Base-by-base conservation (phyloP, 2,113 vertebrate genomes). In the Phycodurus eques region DNA sequence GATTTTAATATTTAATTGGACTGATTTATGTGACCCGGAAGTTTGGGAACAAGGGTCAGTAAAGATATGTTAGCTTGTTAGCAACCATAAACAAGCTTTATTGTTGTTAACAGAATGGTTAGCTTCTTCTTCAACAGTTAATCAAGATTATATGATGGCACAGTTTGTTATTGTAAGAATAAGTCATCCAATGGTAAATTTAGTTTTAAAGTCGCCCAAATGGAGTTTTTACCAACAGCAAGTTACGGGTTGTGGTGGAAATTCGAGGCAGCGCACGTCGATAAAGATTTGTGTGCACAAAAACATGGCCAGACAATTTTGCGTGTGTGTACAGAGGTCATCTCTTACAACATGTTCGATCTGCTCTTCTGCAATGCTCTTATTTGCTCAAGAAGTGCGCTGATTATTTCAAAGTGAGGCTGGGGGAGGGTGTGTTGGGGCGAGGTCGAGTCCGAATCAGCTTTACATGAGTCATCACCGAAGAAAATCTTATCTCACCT, bases 401-500 rank as follows among this genome's bases (percentile, higher is more conserved):
- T 85, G 80, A 88, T 88, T 87, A 89, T 81, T 83, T 84, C 78
- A 85, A 86, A 90, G 44, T 4, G 54, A 22, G 35, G 27, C 3
- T 62, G 27, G 46, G 53, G 49, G 15, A n/a, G 35, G 27, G 8
- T 62, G 27, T 42, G 53, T 14, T 5, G 13, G 14, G 49, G 17
- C 49, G 17, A 56, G 20, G 53, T 56, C 70, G 70, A 64, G 64
- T 39, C 65, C 56, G 73, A 85, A 83, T 87, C 85, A 76, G 70
- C 72, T 77, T 74, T 19, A 75, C 83, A 83, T 93, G 91, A 93
- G 80, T 93, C 92, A 92, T 77, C 72, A 17, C 63, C 33, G 47
- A 57, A 65, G 79, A 17, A 81, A 90, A 94, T 94, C 92, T 94
- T 94, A 94, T 94, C 93, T 92, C 1, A 11, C 19, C 61, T 44